Evolutionary conservation across 2,113 vertebrate genomes (phyloP), one percentile per base, ranked within the genome.

Genomic region (Myodes glareolus): DNA sequence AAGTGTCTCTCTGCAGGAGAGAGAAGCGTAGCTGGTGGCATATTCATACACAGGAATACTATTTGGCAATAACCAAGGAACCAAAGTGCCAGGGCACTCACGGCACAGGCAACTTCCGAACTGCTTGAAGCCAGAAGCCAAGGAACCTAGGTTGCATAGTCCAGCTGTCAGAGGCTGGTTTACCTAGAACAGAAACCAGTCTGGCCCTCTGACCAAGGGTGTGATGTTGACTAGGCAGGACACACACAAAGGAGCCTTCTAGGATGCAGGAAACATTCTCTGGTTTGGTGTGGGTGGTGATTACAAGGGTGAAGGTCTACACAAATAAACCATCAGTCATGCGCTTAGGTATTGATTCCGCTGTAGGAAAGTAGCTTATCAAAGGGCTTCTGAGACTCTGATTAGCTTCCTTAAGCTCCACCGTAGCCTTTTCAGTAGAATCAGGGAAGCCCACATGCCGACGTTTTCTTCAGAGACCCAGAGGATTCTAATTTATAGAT

Each of bases 361-460:
- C 76, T 50, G 10, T 52, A 73, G 95, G 86, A 91, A 92, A 90
- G 52, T 78, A 80, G 19, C 45, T 96, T 85, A 50, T 50, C 68
- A 92, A 96, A 96, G 81, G 86, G 47, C 86, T 91, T 96, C 92
- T 94, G 97, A 97, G 92, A 75, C 58, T 89, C 95, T 96, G 95
- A 97, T 96, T 82, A 91, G 88, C 27, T 92, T 73, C 92, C 96
- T 67, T 67, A 96, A 94, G 68, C 63, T 31, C 39, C 47, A 19
- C 94, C 33, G 67, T 39, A 87, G 92, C 85, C 70, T 94, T 95
- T 86, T 65, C 85, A 82, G 94, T 73, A 95, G 65, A 87, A 94
- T 81, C 7, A 92, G 61, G 75, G 96, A 58, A 68, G 95, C 72
- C 88, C 72, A 42, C 94, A 45, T 50, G 95, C 58, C 36, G 13